These are phyloP conservation scores for Asarcornis scutulata DNA, from an alignment of 2,113 vertebrate species.

Conservation along the genomic window DNA sequence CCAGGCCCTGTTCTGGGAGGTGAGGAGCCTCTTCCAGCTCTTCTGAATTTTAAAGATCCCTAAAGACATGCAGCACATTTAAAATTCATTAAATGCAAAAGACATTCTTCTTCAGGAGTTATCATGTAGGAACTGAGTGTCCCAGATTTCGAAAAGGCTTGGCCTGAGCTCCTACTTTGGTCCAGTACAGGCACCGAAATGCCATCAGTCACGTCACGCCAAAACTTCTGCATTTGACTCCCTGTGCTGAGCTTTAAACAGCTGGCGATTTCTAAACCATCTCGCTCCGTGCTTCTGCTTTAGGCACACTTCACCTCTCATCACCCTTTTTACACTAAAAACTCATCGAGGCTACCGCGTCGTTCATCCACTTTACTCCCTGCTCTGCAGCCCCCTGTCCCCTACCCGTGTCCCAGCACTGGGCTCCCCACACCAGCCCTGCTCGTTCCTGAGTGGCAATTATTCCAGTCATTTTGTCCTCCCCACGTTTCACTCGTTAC, in stretches of 20 bases:
- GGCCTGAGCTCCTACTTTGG: background rate
- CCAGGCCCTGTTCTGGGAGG: background rate
- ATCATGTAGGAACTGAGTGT: background rate
- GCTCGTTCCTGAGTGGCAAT: background rate
- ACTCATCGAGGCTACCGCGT: background rate
- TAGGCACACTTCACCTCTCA: background rate
- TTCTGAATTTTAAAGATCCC: constrained; percentile 44
- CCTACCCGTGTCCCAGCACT: background rate
- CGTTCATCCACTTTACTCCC: background rate
- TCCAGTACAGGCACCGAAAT: background rate
- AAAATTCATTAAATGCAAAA: constrained; percentile 62
- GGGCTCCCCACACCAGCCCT: background rate
- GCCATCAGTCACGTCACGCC: background rate
- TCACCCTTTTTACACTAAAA: background rate
- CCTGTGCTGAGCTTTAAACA: background rate
- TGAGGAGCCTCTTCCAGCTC: constrained; percentile 4
- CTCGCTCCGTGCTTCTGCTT: background rate
- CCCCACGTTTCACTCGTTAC: constrained; percentile 3
- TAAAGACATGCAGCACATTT: constrained; percentile 25
- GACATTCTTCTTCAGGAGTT: constrained; percentile 5
- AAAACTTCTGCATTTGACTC: background rate
- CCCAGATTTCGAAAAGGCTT: constrained; percentile 15
- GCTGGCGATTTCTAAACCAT: background rate
- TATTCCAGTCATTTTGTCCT: constrained; percentile 20
- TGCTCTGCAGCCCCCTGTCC: background rate